Percentiles rank a stretch among this genome's conserved stretches.
Evolutionary conservation across 2,113 vertebrate genomes (phyloP).

Genomic region (Gracilinanus agilis): DNA sequence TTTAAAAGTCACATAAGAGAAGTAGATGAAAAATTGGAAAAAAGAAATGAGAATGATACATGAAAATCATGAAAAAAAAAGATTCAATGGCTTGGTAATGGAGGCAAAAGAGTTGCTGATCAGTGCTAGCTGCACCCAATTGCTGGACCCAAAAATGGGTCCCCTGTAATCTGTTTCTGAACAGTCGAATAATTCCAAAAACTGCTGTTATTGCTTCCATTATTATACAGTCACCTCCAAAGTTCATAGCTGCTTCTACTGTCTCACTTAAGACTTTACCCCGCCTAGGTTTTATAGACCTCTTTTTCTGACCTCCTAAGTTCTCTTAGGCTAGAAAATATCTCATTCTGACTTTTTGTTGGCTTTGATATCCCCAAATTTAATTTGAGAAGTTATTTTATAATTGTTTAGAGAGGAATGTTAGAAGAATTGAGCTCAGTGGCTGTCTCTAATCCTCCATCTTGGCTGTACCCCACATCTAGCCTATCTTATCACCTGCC

Average conservation of each 20-base stretch:
- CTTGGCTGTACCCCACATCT: background rate
- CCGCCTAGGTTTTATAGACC: background rate
- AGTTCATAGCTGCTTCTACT: background rate
- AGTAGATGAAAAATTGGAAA: too few species aligned
- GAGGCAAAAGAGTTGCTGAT: background rate
- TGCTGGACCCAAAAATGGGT: background rate
- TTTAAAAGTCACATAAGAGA: too few species aligned
- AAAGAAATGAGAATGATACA: too few species aligned
- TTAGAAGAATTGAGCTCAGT: background rate
- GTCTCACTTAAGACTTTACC: background rate
- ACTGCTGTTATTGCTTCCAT: background rate
- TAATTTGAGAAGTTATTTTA: background rate
- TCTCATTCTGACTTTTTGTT: background rate
- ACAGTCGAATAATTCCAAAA: background rate
- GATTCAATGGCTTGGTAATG: too few species aligned
- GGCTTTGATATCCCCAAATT: background rate
- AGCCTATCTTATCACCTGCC: background rate
- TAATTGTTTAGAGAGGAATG: background rate
- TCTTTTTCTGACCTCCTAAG: background rate
- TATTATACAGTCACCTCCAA: background rate
- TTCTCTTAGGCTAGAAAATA: background rate
- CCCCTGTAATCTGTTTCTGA: background rate
- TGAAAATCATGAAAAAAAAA: too few species aligned
- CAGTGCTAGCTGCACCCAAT: background rate
- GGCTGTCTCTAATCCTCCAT: background rate